phyloP scores from a whole-genome alignment of 2,113 vertebrate species.

The human region DNA sequence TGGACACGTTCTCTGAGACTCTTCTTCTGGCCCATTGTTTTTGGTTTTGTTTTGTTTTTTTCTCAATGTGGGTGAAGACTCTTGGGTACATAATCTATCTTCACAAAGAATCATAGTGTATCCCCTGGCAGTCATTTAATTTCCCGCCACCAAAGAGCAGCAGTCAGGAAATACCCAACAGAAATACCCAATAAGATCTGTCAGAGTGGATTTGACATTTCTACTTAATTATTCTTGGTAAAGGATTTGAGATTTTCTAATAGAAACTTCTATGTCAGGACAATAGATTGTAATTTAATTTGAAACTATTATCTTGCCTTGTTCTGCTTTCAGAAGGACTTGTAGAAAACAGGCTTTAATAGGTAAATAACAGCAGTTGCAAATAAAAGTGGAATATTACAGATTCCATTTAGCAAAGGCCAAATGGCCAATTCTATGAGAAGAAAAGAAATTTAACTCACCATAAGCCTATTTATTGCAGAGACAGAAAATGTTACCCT shows the following conservation, averaged over 20 bases:
- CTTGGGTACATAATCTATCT: not conserved
- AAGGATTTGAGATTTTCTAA: constrained; percentile 28
- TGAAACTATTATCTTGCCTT: constrained; percentile 20
- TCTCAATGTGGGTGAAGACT: not conserved
- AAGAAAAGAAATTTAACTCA: constrained; percentile 46
- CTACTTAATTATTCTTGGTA: constrained; percentile 2
- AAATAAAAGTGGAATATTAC: constrained; percentile 50
- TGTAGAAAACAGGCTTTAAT: not conserved
- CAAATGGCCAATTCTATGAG: constrained; percentile 30
- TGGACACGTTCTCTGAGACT: not conserved
- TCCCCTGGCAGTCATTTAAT: not conserved
- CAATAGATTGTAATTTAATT: constrained; percentile 33
- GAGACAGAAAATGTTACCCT: constrained; percentile 32
- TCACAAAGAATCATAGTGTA: not conserved
- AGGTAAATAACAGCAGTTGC: constrained; percentile 41
- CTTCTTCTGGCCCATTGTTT: not conserved
- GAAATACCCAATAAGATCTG: not conserved
- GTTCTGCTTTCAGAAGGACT: constrained; percentile 19
- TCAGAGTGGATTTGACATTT: not conserved
- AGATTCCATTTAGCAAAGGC: constrained; percentile 20
- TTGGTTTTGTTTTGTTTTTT: not conserved
- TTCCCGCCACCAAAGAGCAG: not conserved
- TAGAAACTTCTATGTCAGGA: constrained; percentile 15
- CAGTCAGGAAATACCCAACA: not conserved
- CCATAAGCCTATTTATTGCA: not conserved